Evolutionary conservation across 2,888 invertebrate species (phyloP).

Genomic region (Acanthosepion pharaonis): DNA sequence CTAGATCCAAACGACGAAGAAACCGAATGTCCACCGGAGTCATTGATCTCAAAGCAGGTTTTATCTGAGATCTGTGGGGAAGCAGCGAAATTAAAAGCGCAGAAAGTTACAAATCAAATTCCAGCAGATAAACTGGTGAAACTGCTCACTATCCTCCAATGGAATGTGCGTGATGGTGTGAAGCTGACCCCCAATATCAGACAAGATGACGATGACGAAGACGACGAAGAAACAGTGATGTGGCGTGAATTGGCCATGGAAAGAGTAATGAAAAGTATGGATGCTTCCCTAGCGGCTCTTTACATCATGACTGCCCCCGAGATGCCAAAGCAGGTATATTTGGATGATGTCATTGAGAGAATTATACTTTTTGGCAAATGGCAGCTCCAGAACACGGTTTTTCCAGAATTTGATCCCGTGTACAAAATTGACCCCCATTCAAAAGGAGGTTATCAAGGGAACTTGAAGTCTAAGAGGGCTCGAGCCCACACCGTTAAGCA

Average conservation of each 20-base stretch:
- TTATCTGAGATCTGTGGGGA: constrained; percentile 93
- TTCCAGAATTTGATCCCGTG: constrained; percentile 96
- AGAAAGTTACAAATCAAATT: constrained; percentile 92
- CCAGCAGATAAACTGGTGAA: constrained; percentile 92
- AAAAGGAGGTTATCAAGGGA: constrained; percentile 73
- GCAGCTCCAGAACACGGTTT: constrained; percentile 95
- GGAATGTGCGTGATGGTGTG: constrained; percentile 94
- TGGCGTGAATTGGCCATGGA: constrained; percentile 93
- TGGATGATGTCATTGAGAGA: constrained; percentile 98
- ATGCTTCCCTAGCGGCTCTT: constrained; percentile 91
- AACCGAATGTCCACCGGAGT: constrained; percentile 83
- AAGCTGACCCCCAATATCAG: constrained; percentile 81
- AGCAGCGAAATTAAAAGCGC: constrained; percentile 94
- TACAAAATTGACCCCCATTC: constrained; percentile 79
- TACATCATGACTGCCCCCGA: constrained; percentile 96
- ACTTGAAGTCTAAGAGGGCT: constrained; percentile 77
- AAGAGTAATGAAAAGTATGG: constrained; percentile 93
- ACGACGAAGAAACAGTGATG: constrained; percentile 84
- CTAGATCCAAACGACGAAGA: constrained; percentile 82
- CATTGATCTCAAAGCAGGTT: constrained; percentile 88
- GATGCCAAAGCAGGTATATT: constrained; percentile 95
- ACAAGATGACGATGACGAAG: constrained; percentile 73
- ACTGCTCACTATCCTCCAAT: constrained; percentile 91
- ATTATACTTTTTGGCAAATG: constrained; percentile 95
- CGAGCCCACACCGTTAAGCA: constrained; percentile 81